phyloP scores from a whole-genome alignment of 2,888 invertebrate species.

The Rambutsinella grinnellia region DNA sequence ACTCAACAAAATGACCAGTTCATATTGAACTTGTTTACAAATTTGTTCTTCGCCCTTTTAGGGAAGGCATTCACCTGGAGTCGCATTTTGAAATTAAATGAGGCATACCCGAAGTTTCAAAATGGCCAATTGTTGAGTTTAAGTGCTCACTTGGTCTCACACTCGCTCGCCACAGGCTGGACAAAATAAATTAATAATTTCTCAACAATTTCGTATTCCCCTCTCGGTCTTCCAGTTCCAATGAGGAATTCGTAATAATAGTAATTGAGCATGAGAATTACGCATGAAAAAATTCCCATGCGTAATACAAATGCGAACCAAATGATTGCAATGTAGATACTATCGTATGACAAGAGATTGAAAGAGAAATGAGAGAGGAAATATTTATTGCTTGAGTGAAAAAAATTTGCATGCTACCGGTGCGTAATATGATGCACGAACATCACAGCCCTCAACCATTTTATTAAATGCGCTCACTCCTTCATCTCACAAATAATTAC shows the following conservation, averaged over 20 bases:
- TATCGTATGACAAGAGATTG: background rate
- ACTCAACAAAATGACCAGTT: no score
- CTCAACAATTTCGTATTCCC: conserved; percentile 30
- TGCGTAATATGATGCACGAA: background rate
- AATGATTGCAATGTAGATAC: background rate
- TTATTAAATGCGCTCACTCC: background rate
- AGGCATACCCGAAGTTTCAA: no score
- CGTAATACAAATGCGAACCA: background rate
- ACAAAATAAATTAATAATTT: no score
- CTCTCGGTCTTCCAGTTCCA: conserved; percentile 22
- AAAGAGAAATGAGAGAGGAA: background rate
- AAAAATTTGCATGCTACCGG: conserved; percentile 31
- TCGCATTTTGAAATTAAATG: no score
- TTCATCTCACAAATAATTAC: background rate
- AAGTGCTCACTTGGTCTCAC: no score
- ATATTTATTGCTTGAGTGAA: conserved; percentile 12
- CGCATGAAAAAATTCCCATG: conserved; percentile 18
- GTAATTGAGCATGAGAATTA: conserved; percentile 28
- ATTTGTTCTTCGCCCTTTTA: no score
- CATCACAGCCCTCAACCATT: background rate
- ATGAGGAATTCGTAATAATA: conserved; percentile 21
- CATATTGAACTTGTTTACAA: no score
- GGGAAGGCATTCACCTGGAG: no score
- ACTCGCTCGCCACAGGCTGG: no score
- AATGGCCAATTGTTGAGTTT: no score